Conservation (phyloP, 2,797 vertebrate species). For the Anguilla pacifica region DNA sequence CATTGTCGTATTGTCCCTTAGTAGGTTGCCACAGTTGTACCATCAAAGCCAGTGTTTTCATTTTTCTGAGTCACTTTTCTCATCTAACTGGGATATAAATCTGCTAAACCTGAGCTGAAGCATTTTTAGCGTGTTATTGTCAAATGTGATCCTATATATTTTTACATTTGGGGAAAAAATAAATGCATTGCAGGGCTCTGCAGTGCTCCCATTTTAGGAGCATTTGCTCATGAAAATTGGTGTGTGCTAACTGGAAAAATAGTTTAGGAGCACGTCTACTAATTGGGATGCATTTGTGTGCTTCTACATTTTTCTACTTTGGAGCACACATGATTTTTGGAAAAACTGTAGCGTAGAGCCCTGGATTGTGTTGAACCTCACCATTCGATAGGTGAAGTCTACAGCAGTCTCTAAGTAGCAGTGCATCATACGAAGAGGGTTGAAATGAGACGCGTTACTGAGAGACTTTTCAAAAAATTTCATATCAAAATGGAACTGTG, state of each 20-base stretch:
- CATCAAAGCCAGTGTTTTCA: neutral
- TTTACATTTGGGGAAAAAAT: neutral
- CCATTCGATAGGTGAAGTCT: neutral
- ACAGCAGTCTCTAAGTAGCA: neutral
- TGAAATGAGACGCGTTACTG: neutral
- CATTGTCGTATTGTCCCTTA: neutral
- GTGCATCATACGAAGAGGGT: neutral
- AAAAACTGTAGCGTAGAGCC: too few species aligned
- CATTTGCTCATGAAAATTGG: too few species aligned
- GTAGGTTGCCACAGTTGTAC: neutral
- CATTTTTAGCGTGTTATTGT: neutral
- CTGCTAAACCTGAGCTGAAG: neutral
- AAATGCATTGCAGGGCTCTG: neutral
- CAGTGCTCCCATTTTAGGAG: too few species aligned
- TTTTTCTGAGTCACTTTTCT: neutral
- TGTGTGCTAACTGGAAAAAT: too few species aligned
- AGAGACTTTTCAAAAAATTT: neutral
- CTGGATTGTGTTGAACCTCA: neutral
- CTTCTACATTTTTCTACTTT: too few species aligned
- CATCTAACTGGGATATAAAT: neutral
- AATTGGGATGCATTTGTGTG: too few species aligned
- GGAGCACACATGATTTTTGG: too few species aligned
- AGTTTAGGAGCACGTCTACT: too few species aligned
- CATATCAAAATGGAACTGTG: neutral
- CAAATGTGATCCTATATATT: neutral